These are phyloP conservation scores for Protosalanx chinensis DNA, from an alignment of 2,797 vertebrate species.

Conservation along the genomic window DNA sequence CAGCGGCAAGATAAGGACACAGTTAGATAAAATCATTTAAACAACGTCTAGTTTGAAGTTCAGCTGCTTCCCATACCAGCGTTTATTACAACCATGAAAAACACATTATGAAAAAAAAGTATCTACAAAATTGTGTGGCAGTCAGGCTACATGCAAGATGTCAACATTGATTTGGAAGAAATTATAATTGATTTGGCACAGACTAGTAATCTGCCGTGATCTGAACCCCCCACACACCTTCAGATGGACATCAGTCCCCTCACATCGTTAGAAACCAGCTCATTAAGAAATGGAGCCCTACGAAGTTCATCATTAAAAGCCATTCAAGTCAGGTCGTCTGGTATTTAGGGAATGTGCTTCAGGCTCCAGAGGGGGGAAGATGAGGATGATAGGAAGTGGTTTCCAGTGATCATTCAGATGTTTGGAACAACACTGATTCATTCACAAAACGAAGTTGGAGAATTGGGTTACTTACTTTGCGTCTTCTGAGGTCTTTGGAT, in stretches of 20 bases:
- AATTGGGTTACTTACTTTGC: background rate
- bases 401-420: background rate
- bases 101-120: conserved; percentile 51
- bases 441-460: background rate
- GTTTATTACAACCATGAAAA: conserved; percentile 34
- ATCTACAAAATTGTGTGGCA: conserved; percentile 35
- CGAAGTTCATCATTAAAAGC: background rate
- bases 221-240: background rate
- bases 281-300: background rate
- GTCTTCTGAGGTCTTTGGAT: background rate
- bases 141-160: conserved; percentile 4
- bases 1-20: conserved; percentile 13
- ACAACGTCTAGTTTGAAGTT: conserved; percentile 46
- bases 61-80: conserved; percentile 66
- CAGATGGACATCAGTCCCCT: background rate
- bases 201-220: background rate
- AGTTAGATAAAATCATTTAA: conserved; percentile 35
- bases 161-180: background rate
- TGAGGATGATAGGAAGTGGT: background rate
- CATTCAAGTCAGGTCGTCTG: background rate
- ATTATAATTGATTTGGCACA: background rate
- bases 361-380: background rate
- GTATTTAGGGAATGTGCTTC: background rate
- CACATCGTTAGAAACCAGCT: background rate
- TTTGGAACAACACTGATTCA: background rate